These are phyloP conservation scores for Cylas formicarius DNA, from an alignment of 1,140 invertebrate species.

Conservation along the genomic window DNA sequence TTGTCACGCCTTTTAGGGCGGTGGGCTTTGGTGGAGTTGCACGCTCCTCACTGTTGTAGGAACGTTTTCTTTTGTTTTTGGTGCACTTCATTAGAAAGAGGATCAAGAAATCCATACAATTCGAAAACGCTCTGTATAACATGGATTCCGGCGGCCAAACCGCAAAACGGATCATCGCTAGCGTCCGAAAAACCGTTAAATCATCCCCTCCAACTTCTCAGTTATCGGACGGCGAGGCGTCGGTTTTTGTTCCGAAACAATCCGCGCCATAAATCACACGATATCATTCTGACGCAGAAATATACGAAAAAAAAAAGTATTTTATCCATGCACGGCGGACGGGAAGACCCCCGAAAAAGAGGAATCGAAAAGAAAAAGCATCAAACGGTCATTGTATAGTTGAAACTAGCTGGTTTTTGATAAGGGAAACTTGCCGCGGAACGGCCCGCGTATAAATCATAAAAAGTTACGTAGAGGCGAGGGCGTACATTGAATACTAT, in stretches of 20 bases:
- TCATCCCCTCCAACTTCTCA: too few species aligned
- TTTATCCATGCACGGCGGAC: slow-evolving; percentile 9
- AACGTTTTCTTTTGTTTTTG: too few species aligned
- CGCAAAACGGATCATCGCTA: too few species aligned
- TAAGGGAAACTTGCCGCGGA: slow-evolving; percentile 25
- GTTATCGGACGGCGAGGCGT: too few species aligned
- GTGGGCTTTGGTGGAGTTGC: too few species aligned
- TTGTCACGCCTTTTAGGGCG: too few species aligned
- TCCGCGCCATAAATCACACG: slow-evolving; percentile 22
- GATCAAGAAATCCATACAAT: too few species aligned
- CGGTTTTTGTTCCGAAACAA: slow-evolving; percentile 14
- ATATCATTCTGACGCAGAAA: slow-evolving; percentile 24
- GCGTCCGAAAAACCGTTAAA: neutral
- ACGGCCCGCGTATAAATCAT: slow-evolving; percentile 21
- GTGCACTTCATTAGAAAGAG: too few species aligned
- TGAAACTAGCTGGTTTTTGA: slow-evolving; percentile 23
- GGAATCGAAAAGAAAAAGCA: slow-evolving; percentile 26
- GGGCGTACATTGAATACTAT: slow-evolving; percentile 24
- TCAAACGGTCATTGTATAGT: slow-evolving; percentile 26
- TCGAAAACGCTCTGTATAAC: too few species aligned
- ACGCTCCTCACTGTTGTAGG: too few species aligned
- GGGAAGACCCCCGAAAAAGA: slow-evolving; percentile 20
- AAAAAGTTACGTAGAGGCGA: slow-evolving; percentile 23
- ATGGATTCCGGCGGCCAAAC: too few species aligned
- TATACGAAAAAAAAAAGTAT: slow-evolving; percentile 17